Base-by-base conservation (phyloP, 1,140 invertebrate species). In the Galleria mellonella region DNA sequence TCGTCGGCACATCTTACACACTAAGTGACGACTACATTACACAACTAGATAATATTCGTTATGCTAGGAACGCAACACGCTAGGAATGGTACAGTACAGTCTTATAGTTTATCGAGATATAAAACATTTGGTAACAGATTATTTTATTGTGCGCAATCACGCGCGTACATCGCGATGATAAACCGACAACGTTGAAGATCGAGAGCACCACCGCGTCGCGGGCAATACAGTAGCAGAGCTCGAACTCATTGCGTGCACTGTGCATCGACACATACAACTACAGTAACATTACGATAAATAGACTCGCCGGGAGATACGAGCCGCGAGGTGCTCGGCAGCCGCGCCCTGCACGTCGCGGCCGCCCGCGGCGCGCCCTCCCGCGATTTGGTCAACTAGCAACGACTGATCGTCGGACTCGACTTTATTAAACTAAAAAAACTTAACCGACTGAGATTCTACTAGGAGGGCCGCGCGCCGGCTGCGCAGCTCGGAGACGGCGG, bases 391-490 rank as follows among this genome's bases (percentile, higher is more conserved):
- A 59, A 55, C 61, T 65, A 65, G 62, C 65, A 51, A 43, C 47
- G 54, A 53, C 43, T 42, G 42, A 41, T 13, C 54, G 49, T 46
- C 53, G 44, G 14, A 30, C 51, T 47, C 52, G 51, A 14, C 35
- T 23, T 14, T 9, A 30, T 40, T 55, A 51, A 51, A 51, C 44
- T 60, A 68, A n/a, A n/a, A n/a, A n/a, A 33, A 33, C 62, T 68
- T 64, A 64, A 32, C 32, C 62, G 62, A 78, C 42, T 78, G 72
- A 78, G 74, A 78, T 78, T 78, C 74, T 69, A 51, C 33, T 62
- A 40, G 49, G 31, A 30, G 4, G 30, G 9, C 11, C 9, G 33
- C n/a, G 9, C 12, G 35, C 32, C 46, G 46, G 17, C 36, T 31
- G 52, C 29, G 29, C 12, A 14, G 2, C 9, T 32, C 35, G 29